Percentiles rank a stretch among this genome's conserved stretches.
Conservation (phyloP, 1,140 invertebrate genomes). For the Penaeus chinensis region DNA sequence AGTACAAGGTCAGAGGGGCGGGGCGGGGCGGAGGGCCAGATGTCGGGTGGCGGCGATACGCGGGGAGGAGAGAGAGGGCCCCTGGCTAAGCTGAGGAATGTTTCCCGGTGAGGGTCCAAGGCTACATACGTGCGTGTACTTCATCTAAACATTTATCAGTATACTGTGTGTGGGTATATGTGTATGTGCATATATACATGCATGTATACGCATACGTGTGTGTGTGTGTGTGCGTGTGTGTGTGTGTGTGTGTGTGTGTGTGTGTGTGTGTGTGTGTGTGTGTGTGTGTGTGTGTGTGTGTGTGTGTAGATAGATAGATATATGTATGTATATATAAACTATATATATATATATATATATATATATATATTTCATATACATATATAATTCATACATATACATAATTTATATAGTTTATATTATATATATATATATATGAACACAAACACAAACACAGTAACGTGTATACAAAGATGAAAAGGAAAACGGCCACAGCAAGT, state of each 20-base stretch:
- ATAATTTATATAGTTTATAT: not conserved
- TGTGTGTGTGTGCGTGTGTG: conserved; percentile 8
- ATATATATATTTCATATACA: conserved; percentile 1
- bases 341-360: conserved; percentile 17
- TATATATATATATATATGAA: not conserved
- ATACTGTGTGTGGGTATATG: not conserved
- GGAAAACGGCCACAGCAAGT: not conserved
- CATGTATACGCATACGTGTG: not conserved
- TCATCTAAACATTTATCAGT: not conserved
- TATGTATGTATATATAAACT: conserved; percentile 4
- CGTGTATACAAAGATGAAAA: not conserved
- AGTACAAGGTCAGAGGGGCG: no score
- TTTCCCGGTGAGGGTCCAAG: no score
- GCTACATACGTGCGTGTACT: not conserved
- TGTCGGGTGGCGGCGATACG: no score
- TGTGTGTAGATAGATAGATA: not conserved
- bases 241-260: conserved; percentile 6
- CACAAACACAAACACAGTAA: no score
- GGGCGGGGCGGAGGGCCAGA: no score
- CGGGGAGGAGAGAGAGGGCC: no score
- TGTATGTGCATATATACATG: not conserved
- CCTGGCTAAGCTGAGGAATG: no score
- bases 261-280: conserved; percentile 13
- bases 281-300: not conserved
- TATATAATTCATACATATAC: not conserved